These are phyloP conservation scores for Spheniscus mendiculus DNA, from an alignment of 2,113 vertebrate species.

Conservation along the genomic window DNA sequence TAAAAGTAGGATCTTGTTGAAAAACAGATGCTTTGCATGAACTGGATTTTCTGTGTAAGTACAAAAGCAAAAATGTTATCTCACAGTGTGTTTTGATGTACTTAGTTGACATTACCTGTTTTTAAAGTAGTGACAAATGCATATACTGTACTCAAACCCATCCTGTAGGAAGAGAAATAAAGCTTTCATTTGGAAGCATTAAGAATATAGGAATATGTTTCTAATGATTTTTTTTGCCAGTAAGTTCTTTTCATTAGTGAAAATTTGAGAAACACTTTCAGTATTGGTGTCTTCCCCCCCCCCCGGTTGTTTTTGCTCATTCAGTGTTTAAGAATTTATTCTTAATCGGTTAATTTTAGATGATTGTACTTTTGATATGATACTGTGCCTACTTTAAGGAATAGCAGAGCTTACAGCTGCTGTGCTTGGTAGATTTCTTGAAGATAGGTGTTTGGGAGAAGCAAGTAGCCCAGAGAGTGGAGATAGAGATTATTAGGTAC, in stretches of 20 bases:
- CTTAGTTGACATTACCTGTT: neutral
- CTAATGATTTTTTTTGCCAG: neutral
- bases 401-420: neutral
- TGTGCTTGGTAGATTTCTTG: neutral
- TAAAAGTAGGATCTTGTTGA: neutral
- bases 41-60: neutral
- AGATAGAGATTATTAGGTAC: neutral
- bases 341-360: neutral
- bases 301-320: neutral
- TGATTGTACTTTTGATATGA: neutral
- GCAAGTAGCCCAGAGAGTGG: neutral
- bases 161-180: neutral
- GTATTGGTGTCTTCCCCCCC: neutral
- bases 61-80: neutral
- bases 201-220: neutral
- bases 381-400: neutral
- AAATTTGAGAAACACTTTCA: neutral
- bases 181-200: neutral
- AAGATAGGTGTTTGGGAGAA: neutral
- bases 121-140: neutral
- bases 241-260: neutral
- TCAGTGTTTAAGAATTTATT: neutral
- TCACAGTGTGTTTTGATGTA: neutral
- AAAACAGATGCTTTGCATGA: slow-evolving; percentile 5
- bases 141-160: neutral